Evolutionary conservation across 2,888 invertebrate genomes (phyloP).

Genomic region (Hirtodrosophila cameraria): DNA sequence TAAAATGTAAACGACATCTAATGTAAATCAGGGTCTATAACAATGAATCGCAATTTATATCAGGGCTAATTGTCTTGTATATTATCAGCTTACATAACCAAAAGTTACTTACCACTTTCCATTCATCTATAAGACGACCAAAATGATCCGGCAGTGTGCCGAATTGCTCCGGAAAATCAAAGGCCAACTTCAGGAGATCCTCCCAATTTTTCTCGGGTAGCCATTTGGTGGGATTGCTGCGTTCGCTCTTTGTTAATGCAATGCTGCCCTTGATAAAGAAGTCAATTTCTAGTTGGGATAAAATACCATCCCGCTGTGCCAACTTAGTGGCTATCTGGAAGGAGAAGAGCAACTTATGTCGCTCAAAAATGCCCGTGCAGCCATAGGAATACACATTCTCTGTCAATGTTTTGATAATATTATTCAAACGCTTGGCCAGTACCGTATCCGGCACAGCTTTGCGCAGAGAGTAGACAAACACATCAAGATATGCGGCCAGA

Average conservation of each 20-base stretch:
- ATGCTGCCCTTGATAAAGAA: constrained; percentile 96
- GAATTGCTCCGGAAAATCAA: constrained; percentile 89
- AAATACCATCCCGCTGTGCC: constrained; percentile 88
- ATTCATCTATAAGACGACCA: constrained; percentile 85
- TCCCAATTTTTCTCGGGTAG: constrained; percentile 91
- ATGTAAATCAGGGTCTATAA: too few species aligned
- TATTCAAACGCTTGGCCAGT: constrained; percentile 89
- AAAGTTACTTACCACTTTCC: constrained; percentile 87
- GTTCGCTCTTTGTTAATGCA: constrained; percentile 89
- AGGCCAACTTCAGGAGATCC: constrained; percentile 90
- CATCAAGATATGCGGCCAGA: constrained; percentile 92
- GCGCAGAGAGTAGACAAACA: constrained; percentile 91
- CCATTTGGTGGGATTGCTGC: constrained; percentile 89
- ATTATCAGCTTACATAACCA: not conserved
- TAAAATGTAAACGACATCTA: too few species aligned
- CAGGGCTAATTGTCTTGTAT: too few species aligned
- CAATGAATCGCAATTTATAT: too few species aligned
- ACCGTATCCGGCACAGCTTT: constrained; percentile 93
- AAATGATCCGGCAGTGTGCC: constrained; percentile 87
- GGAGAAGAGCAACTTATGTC: constrained; percentile 94
- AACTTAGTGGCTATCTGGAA: constrained; percentile 95
- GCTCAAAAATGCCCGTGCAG: constrained; percentile 96
- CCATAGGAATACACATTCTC: constrained; percentile 96
- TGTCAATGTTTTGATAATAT: constrained; percentile 93
- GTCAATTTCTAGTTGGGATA: constrained; percentile 90